These are phyloP conservation scores for Prietella phreatophila DNA, from an alignment of 2,113 vertebrate species.

Conservation along the genomic window DNA sequence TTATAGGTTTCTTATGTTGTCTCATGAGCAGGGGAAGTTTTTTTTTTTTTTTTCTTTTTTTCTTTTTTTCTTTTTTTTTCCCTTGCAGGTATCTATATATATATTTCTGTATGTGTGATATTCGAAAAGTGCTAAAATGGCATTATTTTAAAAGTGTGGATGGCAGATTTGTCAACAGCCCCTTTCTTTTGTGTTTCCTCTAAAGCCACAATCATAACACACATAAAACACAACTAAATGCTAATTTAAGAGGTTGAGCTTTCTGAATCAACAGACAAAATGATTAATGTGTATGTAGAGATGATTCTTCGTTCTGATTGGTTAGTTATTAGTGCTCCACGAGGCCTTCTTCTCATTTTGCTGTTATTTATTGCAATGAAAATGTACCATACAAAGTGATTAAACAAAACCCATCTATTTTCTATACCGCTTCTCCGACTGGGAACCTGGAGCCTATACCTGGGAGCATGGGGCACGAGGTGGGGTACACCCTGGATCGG, in stretches of 20 bases:
- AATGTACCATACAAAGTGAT: neutral
- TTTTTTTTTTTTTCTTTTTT: too few relatives aligned
- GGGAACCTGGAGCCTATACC: too few relatives aligned
- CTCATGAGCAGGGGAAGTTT: too few relatives aligned
- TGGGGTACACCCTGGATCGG: too few relatives aligned
- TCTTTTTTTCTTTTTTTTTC: too few relatives aligned
- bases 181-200: neutral
- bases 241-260: neutral
- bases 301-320: neutral
- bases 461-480: too few relatives aligned
- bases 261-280: neutral
- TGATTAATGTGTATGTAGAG: neutral
- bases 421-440: too few relatives aligned
- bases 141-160: neutral
- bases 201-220: neutral
- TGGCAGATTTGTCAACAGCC: neutral
- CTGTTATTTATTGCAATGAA: neutral
- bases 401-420: neutral
- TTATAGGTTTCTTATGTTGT: neutral
- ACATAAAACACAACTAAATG: neutral
- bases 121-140: neutral
- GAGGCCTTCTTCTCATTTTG: neutral
- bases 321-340: neutral
- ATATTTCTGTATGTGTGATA: neutral
- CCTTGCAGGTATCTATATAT: neutral